Evolutionary conservation across 2,113 vertebrate species (phyloP), one percentile per base, ranked within the genome.

Genomic region (Natator depressus): DNA sequence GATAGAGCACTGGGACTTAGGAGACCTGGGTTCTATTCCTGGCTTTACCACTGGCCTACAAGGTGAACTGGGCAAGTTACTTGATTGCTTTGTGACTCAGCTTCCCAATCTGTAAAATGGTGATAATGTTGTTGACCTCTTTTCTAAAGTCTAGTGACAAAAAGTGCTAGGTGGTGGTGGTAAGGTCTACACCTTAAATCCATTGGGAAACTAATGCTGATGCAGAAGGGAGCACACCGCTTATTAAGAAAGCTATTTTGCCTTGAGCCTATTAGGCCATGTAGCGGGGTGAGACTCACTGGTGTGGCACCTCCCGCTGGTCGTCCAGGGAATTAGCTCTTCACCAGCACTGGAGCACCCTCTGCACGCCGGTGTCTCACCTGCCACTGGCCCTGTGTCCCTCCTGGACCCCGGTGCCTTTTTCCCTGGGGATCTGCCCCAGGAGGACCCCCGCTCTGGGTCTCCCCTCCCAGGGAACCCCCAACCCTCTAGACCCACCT

Each of bases 151-250:
- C 50, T 9, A 38, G 42, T 62, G 55, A 65, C 95, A 84, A 82
- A 78, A 91, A 47, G 38, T 25, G 69, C 9, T 22, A 22, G 31
- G 29, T 92, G 81, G 19, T 38, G 11, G 9, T 75, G 35, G n/a
- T 69, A 83, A 75, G 75, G 69, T 53, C 75, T 46, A 6, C 51
- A 85, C 88, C 78, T 95, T 87, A 93, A 97, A 93, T 59, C 54
- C 55, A 85, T 85, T 85, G 82, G 87, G 46, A 87, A 95, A 62
- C 69, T 20, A 75, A 75, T 42, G 69, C 83, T 88, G 46, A 29
- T 55, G 38, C 87, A 88, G 62, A 86, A 47, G 29, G 6, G 78
- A 54, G 76, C 0, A 29, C 80, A 13, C 25, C 72, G 62, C 80
- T 84, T 38, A 31, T 53, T 46, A 83, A 85, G 42, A 59, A 87